Conservation (phyloP, 2,888 invertebrate genomes). For the Oasisia sp. region DNA sequence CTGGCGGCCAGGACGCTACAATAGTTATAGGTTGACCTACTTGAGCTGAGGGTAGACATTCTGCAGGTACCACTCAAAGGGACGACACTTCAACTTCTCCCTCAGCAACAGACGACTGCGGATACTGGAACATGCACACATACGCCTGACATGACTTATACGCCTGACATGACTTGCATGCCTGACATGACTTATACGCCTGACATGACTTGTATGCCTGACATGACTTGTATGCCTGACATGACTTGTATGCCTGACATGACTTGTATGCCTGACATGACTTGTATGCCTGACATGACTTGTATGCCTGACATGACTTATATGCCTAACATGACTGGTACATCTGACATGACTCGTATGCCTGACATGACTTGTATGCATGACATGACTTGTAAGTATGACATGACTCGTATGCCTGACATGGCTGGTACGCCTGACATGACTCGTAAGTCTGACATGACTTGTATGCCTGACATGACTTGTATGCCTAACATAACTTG, state of each 20-base stretch:
- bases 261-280: background rate
- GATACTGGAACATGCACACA: constrained; percentile 60
- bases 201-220: background rate
- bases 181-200: background rate
- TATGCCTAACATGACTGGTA: no score
- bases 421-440: background rate
- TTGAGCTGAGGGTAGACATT: constrained; percentile 79
- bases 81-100: constrained; percentile 83
- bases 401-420: background rate
- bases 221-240: background rate
- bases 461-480: background rate
- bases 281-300: background rate
- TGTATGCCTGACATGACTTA: background rate
- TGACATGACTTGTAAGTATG: no score
- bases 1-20: no score
- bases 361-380: background rate
- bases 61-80: constrained; percentile 89
- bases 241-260: background rate
- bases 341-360: background rate
- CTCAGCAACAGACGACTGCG: constrained; percentile 72
- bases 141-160: background rate
- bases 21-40: no score
- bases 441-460: background rate
- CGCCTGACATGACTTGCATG: background rate
- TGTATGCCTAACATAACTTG: background rate